These are phyloP conservation scores for Leucosticte australis DNA, from an alignment of 2,113 vertebrate species.

Conservation along the genomic window DNA sequence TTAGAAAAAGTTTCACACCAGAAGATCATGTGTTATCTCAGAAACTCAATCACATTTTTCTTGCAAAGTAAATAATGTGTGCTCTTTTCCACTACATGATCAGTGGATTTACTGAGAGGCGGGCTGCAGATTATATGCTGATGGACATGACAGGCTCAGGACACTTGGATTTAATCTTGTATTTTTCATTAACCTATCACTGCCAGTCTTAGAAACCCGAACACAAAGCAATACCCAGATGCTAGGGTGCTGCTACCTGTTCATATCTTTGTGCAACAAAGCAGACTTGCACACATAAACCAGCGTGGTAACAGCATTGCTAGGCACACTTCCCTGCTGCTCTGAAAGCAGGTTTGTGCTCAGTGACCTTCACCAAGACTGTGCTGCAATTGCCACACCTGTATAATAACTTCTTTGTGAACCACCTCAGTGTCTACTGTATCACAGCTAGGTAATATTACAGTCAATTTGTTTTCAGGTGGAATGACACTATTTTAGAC, in stretches of 20 bases:
- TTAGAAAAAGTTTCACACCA: background rate
- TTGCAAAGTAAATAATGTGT: background rate
- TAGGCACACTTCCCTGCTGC: background rate
- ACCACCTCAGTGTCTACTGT: background rate
- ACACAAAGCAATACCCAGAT: background rate
- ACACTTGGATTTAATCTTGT: background rate
- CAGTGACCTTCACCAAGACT: background rate
- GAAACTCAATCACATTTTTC: background rate
- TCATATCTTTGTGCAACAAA: background rate
- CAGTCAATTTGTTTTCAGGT: constrained; percentile 15
- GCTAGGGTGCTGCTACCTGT: background rate
- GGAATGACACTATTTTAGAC: background rate
- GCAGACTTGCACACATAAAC: background rate
- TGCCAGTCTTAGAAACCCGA: background rate
- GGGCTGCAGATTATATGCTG: background rate
- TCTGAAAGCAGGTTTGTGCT: background rate
- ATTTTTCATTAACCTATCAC: background rate
- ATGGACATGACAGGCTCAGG: background rate
- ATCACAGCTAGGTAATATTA: background rate
- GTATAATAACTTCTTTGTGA: background rate
- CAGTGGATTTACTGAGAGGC: background rate
- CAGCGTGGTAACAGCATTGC: background rate
- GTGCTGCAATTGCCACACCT: background rate
- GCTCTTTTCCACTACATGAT: background rate
- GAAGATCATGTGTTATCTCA: background rate